These are phyloP conservation scores for Morone saxatilis DNA, from an alignment of 2,113 vertebrate genomes.

Conservation along the genomic window DNA sequence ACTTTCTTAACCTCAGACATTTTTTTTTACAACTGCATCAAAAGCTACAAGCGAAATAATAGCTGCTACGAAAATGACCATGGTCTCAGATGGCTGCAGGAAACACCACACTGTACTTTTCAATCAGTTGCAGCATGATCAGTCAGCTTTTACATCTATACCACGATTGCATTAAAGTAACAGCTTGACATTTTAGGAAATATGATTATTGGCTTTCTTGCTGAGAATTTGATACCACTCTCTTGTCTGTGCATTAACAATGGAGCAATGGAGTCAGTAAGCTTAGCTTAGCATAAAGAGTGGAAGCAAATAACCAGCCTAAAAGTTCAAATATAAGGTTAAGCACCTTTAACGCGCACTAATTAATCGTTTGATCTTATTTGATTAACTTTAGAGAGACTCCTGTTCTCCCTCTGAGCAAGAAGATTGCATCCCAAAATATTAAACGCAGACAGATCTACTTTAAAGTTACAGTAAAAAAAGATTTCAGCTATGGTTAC, in stretches of 20 bases:
- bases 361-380: too few species aligned
- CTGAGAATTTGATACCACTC: background rate
- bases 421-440: background rate
- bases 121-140: background rate
- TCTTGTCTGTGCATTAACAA: background rate
- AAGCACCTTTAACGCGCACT: too few species aligned
- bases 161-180: background rate
- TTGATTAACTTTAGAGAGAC: too few species aligned
- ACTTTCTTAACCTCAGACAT: slow-evolving; percentile 21
- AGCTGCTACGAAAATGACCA: background rate
- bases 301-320: too few species aligned
- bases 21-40: slow-evolving; percentile 12
- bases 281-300: background rate
- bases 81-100: background rate
- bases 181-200: background rate
- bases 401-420: background rate
- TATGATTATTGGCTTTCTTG: background rate
- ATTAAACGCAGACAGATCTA: background rate
- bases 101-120: background rate
- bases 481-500: background rate
- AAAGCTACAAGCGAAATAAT: slow-evolving; percentile 1
- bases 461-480: background rate
- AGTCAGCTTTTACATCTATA: background rate
- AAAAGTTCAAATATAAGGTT: too few species aligned
- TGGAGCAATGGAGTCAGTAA: background rate